Conservation (phyloP, 2,797 vertebrate genomes). For the Carcharodon carcharias region DNA sequence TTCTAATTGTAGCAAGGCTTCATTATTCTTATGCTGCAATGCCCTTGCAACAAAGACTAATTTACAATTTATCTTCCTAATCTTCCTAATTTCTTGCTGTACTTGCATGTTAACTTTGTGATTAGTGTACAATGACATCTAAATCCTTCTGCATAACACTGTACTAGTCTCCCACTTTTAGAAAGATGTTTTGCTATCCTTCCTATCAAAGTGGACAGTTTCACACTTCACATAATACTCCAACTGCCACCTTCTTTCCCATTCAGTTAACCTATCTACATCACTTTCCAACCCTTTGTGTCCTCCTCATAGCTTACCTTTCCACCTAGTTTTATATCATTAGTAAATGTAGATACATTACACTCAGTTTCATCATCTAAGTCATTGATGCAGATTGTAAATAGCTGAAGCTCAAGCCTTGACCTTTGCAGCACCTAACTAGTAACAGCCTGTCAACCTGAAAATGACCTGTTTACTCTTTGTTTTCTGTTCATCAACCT, state of each 20-base stretch:
- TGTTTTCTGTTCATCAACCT: background rate
- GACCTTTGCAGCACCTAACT: background rate
- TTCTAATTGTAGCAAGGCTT: too few species aligned
- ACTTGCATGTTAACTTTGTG: background rate
- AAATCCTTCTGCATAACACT: background rate
- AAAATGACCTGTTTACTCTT: background rate
- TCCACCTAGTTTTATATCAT: background rate
- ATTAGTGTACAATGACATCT: background rate
- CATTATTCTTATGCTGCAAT: background rate
- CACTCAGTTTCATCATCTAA: background rate
- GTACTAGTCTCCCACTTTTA: background rate
- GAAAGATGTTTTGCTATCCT: background rate
- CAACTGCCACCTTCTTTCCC: background rate
- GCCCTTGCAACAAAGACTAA: background rate
- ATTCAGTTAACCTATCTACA: background rate
- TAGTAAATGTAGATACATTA: background rate
- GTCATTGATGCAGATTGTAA: background rate
- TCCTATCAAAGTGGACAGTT: background rate
- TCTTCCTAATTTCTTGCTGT: background rate
- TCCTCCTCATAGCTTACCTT: background rate
- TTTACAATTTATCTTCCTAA: background rate
- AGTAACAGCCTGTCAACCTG: background rate
- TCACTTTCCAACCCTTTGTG: background rate
- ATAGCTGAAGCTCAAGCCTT: background rate
- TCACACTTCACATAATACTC: background rate